Percentiles rank a stretch among this genome's conserved stretches.
Conservation (phyloP, 2,888 invertebrate genomes). For the Eristalinus sepulchralis region DNA sequence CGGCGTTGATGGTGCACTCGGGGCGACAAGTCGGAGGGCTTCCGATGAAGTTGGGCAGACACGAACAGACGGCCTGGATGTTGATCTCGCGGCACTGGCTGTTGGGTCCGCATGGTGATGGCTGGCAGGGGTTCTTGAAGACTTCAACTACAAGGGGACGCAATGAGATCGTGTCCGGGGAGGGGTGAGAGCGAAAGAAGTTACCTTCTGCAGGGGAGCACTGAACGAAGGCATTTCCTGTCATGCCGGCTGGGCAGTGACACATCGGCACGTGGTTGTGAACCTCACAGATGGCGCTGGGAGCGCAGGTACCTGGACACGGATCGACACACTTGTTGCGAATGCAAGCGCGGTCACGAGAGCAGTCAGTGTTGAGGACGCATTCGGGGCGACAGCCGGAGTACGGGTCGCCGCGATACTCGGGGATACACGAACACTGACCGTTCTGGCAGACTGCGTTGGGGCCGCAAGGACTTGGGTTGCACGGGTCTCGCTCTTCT, state of each 20-base stretch:
- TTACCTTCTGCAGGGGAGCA: constrained; percentile 81
- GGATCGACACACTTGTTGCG: constrained; percentile 87
- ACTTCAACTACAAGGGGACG: constrained; percentile 81
- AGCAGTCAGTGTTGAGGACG: constrained; percentile 86
- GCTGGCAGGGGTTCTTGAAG: constrained; percentile 86
- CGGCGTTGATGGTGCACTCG: constrained; percentile 89
- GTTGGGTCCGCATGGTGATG: constrained; percentile 88
- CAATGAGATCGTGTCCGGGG: constrained; percentile 77
- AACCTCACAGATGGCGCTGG: constrained; percentile 86
- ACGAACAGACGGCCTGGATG: constrained; percentile 89
- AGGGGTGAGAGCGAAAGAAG: constrained; percentile 81
- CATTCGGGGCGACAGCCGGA: constrained; percentile 88
- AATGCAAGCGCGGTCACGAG: constrained; percentile 85
- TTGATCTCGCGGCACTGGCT: constrained; percentile 88
- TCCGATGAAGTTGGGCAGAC: constrained; percentile 87
- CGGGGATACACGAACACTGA: constrained; percentile 85
- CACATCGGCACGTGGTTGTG: constrained; percentile 88
- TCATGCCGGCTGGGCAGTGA: constrained; percentile 85
- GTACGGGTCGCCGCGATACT: constrained; percentile 88
- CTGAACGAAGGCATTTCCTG: constrained; percentile 87
- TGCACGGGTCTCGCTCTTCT: constrained; percentile 82
- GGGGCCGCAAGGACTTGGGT: constrained; percentile 90
- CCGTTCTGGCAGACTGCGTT: constrained; percentile 88
- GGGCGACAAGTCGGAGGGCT: constrained; percentile 89
- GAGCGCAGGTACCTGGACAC: constrained; percentile 87